phyloP scores from a whole-genome alignment of 2,797 vertebrate species.

The Crenichthys baileyi region DNA sequence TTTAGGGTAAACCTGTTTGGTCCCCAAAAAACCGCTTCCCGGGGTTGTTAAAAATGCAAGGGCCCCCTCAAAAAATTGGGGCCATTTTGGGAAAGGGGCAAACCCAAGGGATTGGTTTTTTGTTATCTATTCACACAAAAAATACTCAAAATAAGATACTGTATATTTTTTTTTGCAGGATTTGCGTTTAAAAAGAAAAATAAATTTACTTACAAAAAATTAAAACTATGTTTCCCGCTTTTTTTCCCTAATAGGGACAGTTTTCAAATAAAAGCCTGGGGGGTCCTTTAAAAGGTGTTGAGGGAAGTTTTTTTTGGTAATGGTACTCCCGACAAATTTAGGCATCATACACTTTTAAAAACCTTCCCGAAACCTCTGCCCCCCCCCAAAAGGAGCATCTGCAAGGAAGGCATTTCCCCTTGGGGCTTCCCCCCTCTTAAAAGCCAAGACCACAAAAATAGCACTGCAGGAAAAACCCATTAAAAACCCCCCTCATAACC shows the following conservation, averaged over 20 bases:
- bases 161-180: not conserved
- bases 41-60: too few species aligned
- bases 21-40: too few species aligned
- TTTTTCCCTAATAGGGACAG: not conserved
- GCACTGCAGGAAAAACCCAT: slow-evolving; percentile 97
- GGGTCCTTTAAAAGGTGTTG: slow-evolving; percentile 12
- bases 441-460: slow-evolving; percentile 94
- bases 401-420: slow-evolving; percentile 93
- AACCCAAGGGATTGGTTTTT: too few species aligned
- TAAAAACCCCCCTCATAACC: slow-evolving; percentile 95
- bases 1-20: too few species aligned
- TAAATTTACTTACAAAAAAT: too few species aligned
- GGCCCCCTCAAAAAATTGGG: too few species aligned
- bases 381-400: slow-evolving; percentile 92
- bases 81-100: too few species aligned
- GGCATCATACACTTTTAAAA: slow-evolving; percentile 99
- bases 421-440: too few species aligned
- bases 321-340: slow-evolving; percentile 93
- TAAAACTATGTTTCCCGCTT: too few species aligned
- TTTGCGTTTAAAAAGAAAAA: too few species aligned
- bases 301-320: slow-evolving; percentile 12
- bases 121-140: slow-evolving; percentile 81
- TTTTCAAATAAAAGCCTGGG: too few species aligned
- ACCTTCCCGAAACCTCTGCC: slow-evolving; percentile 90
- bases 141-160: not conserved